Evolutionary conservation across 2,797 vertebrate species (phyloP).

Genomic region (Sebastiscus tertius): DNA sequence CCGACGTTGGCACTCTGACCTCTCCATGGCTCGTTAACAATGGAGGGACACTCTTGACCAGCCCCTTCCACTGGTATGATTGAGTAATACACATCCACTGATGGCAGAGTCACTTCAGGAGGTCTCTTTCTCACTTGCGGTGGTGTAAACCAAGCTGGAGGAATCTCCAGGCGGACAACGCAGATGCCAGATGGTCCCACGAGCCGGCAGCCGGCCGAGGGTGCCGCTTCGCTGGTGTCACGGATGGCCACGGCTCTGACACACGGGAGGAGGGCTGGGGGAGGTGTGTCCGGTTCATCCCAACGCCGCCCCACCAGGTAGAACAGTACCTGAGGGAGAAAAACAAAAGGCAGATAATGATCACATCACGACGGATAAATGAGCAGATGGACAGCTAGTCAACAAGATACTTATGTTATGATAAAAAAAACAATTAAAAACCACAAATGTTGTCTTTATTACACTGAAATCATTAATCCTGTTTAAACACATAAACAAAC

Average conservation of each 20-base stretch:
- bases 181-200: conserved; percentile 89
- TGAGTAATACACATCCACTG: conserved; percentile 92
- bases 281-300: conserved; percentile 81
- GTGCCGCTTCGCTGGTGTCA: conserved; percentile 84
- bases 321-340: conserved; percentile 86
- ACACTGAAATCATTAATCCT: neutral
- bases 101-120: conserved; percentile 75
- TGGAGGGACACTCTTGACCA: conserved; percentile 82
- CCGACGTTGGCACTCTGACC: conserved; percentile 71
- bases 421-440: neutral
- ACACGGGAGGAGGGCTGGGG: conserved; percentile 85
- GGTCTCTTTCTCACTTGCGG: conserved; percentile 81
- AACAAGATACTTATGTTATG: neutral
- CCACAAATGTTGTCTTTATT: neutral
- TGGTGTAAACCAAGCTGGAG: conserved; percentile 90
- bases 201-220: conserved; percentile 88
- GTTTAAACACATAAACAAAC: neutral
- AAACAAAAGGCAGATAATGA: neutral
- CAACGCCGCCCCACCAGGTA: conserved; percentile 90
- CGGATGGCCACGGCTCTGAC: conserved; percentile 88
- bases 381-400: neutral
- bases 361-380: neutral
- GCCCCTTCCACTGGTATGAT: conserved; percentile 81
- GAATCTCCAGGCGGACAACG: conserved; percentile 92
- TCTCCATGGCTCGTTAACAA: conserved; percentile 83